phyloP scores from a whole-genome alignment of 2,888 invertebrate species.

The Harpalus rufipes region DNA sequence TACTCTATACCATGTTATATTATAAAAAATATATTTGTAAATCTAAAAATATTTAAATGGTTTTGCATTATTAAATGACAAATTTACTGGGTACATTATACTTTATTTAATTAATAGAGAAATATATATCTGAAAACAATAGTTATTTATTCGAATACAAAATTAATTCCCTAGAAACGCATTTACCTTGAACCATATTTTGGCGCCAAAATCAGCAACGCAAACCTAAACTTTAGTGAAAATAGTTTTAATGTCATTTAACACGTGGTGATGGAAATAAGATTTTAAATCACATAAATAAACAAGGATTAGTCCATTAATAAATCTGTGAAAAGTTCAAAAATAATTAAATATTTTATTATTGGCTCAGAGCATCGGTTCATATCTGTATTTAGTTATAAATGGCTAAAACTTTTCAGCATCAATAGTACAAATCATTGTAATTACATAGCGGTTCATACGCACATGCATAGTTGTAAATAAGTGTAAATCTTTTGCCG shows the following conservation, averaged over 20 bases:
- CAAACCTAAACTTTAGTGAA: constrained; percentile 58
- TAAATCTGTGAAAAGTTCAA: not conserved
- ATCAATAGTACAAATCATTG: constrained; percentile 37
- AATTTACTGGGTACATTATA: too few relatives aligned
- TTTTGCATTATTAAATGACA: too few relatives aligned
- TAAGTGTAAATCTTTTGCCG: constrained; percentile 46
- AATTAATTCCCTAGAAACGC: too few relatives aligned
- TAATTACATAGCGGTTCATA: constrained; percentile 23
- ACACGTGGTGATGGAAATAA: constrained; percentile 63
- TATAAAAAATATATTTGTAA: too few relatives aligned
- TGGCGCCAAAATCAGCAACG: constrained; percentile 66
- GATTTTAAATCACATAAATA: constrained; percentile 42
- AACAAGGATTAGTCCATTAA: constrained; percentile 16
- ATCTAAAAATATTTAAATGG: too few relatives aligned
- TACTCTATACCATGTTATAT: too few relatives aligned
- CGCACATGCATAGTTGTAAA: not conserved
- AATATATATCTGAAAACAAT: too few relatives aligned
- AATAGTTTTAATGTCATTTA: constrained; percentile 63
- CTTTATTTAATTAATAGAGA: too few relatives aligned
- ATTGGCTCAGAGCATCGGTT: not conserved
- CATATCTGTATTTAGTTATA: not conserved
- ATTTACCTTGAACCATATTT: constrained; percentile 30
- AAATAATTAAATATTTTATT: constrained; percentile 52
- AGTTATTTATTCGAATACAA: too few relatives aligned
- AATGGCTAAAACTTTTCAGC: constrained; percentile 27